These are phyloP conservation scores for Callitettix versicolor DNA, from an alignment of 1,140 invertebrate species.

Conservation along the genomic window DNA sequence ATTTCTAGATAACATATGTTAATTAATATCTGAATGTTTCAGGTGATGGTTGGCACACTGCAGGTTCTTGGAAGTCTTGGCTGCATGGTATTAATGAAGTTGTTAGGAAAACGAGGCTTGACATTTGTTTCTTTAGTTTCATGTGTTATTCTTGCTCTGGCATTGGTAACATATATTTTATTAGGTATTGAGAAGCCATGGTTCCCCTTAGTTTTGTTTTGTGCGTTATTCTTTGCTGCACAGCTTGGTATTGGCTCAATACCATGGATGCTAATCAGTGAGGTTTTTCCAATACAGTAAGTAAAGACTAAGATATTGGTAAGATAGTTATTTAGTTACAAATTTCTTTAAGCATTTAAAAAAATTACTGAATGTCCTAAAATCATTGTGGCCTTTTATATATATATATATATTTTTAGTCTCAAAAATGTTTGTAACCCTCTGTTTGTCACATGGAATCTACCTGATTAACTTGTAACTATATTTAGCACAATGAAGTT, in stretches of 20 bases:
- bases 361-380: too few species aligned
- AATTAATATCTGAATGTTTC: background rate
- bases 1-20: too few species aligned
- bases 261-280: slow-evolving; percentile 24
- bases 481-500: too few species aligned
- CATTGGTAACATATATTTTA: background rate
- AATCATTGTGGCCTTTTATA: too few species aligned
- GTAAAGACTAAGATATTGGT: too few species aligned
- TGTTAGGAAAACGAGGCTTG: slow-evolving; percentile 29
- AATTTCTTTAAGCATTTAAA: background rate
- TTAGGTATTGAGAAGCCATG: background rate
- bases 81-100: slow-evolving; percentile 18
- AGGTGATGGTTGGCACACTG: slow-evolving; percentile 17
- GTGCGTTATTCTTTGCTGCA: slow-evolving; percentile 13
- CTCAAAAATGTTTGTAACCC: too few species aligned
- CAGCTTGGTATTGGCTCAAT: slow-evolving; percentile 16
- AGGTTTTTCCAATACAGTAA: slow-evolving; percentile 23
- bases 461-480: too few species aligned
- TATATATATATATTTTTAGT: too few species aligned
- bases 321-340: background rate
- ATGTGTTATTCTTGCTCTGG: slow-evolving; percentile 11
- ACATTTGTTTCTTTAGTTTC: slow-evolving; percentile 24
- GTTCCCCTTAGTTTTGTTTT: slow-evolving; percentile 16
- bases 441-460: too few species aligned
- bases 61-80: slow-evolving; percentile 16